Conservation (phyloP, 2,797 vertebrate genomes). For the Artibeus lituratus region DNA sequence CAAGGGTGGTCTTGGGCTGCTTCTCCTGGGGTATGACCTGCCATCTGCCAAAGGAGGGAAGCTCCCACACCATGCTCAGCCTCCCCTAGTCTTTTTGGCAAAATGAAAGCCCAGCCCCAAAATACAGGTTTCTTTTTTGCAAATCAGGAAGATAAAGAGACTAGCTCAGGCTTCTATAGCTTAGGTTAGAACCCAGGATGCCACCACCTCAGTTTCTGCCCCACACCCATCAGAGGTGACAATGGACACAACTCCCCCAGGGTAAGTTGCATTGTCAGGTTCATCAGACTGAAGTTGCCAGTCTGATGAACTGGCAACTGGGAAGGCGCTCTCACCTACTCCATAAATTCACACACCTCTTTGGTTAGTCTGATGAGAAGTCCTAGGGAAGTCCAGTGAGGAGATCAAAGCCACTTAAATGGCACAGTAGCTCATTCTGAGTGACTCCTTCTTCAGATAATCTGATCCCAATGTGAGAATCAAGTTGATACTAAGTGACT, state of each 20-base stretch:
- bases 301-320: no score
- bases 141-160: background rate
- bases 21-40: background rate
- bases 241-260: background rate
- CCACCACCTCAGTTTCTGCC: background rate
- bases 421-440: background rate
- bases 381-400: no score
- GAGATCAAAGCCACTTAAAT: background rate
- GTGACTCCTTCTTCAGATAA: background rate
- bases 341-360: no score
- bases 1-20: background rate
- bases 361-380: background rate
- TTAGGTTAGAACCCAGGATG: background rate
- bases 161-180: background rate
- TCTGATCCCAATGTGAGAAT: accelerated
- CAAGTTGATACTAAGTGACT: background rate
- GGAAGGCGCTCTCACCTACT: background rate
- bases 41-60: background rate
- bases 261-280: no score
- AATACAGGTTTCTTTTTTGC: background rate
- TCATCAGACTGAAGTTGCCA: background rate
- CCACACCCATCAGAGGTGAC: background rate
- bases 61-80: background rate
- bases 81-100: background rate
- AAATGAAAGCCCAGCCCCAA: background rate